Evolutionary conservation across 2,113 vertebrate genomes (phyloP).

Genomic region (Chrysochloris asiatica): DNA sequence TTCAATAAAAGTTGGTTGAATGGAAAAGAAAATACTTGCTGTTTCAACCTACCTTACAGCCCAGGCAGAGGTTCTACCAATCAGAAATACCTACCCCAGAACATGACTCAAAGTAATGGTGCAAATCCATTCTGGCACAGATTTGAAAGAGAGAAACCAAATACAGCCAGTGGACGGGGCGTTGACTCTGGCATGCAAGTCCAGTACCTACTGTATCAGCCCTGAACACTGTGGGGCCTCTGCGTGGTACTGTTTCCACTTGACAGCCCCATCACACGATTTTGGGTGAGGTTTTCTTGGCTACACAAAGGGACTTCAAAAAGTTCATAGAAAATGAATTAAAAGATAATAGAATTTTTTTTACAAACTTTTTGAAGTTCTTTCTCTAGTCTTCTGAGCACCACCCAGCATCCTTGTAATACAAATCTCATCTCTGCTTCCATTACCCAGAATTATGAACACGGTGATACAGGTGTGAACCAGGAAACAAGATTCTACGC

Average conservation of each 20-base stretch:
- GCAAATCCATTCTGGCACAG: not conserved
- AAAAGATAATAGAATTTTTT: too few relatives aligned
- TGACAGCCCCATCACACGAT: not conserved
- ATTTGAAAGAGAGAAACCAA: not conserved
- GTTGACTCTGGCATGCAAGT: not conserved
- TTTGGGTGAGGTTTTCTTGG: too few relatives aligned
- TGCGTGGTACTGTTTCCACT: not conserved
- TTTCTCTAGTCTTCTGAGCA: slow-evolving; percentile 12
- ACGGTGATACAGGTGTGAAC: not conserved
- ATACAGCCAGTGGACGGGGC: too few relatives aligned
- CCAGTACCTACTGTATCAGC: not conserved
- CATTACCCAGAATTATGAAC: not conserved
- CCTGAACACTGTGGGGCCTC: too few relatives aligned
- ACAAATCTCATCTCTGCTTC: slow-evolving; percentile 12
- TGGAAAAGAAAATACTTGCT: not conserved
- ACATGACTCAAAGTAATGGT: not conserved
- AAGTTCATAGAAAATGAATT: too few relatives aligned
- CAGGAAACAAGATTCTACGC: too few relatives aligned
- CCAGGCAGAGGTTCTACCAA: not conserved
- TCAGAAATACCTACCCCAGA: not conserved
- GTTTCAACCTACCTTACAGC: not conserved
- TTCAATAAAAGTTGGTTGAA: not conserved
- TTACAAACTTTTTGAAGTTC: too few relatives aligned
- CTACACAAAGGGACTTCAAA: too few relatives aligned
- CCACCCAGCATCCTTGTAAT: not conserved